phyloP scores from a whole-genome alignment of 2,113 vertebrate genomes.

The Brevimyrus niger region DNA sequence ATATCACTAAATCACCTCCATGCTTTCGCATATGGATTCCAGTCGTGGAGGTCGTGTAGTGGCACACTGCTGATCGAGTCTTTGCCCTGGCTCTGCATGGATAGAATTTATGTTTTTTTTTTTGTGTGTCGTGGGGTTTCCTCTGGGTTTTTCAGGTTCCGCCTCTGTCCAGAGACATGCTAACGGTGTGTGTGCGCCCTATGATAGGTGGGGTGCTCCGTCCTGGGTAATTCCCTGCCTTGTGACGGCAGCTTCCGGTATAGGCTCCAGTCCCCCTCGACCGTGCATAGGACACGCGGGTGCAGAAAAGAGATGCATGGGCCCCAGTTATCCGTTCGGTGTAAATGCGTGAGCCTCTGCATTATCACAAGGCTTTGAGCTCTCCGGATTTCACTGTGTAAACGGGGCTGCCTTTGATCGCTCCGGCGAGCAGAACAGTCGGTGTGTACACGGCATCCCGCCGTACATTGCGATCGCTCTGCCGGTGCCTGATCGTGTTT shows the following conservation, averaged over 20 bases:
- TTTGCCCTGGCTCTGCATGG: not conserved
- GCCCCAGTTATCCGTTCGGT: conserved; percentile 14
- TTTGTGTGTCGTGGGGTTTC: not conserved
- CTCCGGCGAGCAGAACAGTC: not conserved
- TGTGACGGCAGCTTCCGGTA: not conserved
- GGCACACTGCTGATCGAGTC: not conserved
- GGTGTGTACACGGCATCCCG: not conserved
- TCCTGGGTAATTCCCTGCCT: not conserved
- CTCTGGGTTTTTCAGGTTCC: not conserved
- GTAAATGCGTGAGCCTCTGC: conserved; percentile 33
- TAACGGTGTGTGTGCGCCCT: not conserved
- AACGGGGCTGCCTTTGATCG: conserved; percentile 45
- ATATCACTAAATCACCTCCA: conserved; percentile 18
- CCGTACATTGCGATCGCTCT: not conserved
- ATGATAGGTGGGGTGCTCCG: not conserved
- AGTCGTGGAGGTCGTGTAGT: conserved; percentile 27
- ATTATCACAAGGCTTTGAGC: conserved; percentile 54
- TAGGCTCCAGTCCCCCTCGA: not conserved
- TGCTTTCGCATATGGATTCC: conserved; percentile 35
- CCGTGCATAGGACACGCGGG: not conserved
- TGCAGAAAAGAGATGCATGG: not conserved
- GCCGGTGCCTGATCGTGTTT: not conserved
- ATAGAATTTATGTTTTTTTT: not conserved
- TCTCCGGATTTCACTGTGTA: conserved; percentile 60
- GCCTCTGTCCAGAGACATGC: not conserved